A percentile compares a stretch with the other conserved stretches of the same genome.
phyloP scores from a whole-genome alignment of 37 sponge, comb jelly and placozoan genomes.

The Bolinopsis microptera region DNA sequence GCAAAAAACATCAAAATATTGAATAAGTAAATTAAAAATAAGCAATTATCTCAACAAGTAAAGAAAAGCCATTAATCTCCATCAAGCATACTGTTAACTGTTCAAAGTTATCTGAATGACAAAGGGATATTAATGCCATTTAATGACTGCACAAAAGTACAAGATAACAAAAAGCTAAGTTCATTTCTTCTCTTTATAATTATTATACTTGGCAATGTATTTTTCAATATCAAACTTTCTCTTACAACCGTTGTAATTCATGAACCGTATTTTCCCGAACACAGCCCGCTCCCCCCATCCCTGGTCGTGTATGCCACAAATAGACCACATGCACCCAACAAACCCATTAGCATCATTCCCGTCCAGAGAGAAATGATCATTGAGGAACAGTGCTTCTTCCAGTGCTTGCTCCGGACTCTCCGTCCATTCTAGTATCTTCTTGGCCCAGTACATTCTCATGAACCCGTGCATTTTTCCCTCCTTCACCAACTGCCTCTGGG shows the following conservation, averaged over 20 bases:
- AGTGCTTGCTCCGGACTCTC: constrained; percentile 69
- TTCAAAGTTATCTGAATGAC: no score
- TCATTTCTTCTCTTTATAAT: no score
- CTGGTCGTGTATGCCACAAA: constrained; percentile 58
- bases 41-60: no score
- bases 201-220: constrained; percentile 28
- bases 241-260: constrained; percentile 38
- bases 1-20: no score
- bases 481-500: constrained; percentile 71
- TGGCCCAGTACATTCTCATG: constrained; percentile 81
- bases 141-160: no score
- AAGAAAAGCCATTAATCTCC: no score
- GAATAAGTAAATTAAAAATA: no score
- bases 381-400: constrained; percentile 71
- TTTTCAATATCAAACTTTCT: constrained; percentile 22
- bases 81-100: no score
- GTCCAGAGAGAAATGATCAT: constrained; percentile 76
- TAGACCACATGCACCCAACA: constrained; percentile 68
- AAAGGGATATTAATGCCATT: no score
- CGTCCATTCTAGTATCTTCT: constrained; percentile 81
- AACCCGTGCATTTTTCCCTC: constrained; percentile 81
- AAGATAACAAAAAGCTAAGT: no score
- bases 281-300: constrained; percentile 23
- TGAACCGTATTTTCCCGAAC: constrained; percentile 41
- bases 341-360: constrained; percentile 77